phyloP scores from a whole-genome alignment of 2,797 vertebrate species.

The Anguilla pacifica region DNA sequence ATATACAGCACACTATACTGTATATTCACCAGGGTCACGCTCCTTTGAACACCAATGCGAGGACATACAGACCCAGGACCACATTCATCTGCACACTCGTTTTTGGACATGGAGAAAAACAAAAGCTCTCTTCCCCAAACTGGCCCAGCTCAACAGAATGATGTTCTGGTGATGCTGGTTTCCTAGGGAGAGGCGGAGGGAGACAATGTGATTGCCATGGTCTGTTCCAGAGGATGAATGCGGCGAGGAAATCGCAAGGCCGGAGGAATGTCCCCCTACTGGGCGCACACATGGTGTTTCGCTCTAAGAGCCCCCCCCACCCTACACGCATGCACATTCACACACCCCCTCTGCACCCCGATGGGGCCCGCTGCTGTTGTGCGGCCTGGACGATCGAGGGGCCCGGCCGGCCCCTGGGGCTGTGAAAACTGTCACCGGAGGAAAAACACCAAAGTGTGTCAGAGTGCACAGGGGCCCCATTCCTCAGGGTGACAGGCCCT shows the following conservation, averaged over 20 bases:
- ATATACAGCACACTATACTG: too few species aligned
- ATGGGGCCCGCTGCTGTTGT: conserved; percentile 59
- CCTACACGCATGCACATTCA: conserved; percentile 32
- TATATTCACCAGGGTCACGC: not conserved
- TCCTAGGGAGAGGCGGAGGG: conserved; percentile 55
- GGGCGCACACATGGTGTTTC: conserved; percentile 85
- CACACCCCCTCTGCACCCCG: not conserved
- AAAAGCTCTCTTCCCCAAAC: not conserved
- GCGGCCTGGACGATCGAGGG: conserved; percentile 53
- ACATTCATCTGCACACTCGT: not conserved
- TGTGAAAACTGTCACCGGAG: conserved; percentile 67
- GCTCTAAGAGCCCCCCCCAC: conserved; percentile 68
- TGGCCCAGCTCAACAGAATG: conserved; percentile 47
- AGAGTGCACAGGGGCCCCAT: conserved; percentile 67
- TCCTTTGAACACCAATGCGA: not conserved
- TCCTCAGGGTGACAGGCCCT: conserved; percentile 58
- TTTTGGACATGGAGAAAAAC: not conserved
- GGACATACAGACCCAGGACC: not conserved
- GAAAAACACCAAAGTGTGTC: conserved; percentile 61
- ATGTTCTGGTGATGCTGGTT: conserved; percentile 65
- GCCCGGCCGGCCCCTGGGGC: conserved; percentile 51
- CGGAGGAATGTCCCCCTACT: conserved; percentile 88
- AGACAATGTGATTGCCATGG: conserved; percentile 74
- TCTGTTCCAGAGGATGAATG: conserved; percentile 69
- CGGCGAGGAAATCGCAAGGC: conserved; percentile 78